Evolutionary conservation across 2,888 invertebrate species (phyloP), one percentile per base, ranked within the genome.

Genomic region (Sesia bembeciformis): DNA sequence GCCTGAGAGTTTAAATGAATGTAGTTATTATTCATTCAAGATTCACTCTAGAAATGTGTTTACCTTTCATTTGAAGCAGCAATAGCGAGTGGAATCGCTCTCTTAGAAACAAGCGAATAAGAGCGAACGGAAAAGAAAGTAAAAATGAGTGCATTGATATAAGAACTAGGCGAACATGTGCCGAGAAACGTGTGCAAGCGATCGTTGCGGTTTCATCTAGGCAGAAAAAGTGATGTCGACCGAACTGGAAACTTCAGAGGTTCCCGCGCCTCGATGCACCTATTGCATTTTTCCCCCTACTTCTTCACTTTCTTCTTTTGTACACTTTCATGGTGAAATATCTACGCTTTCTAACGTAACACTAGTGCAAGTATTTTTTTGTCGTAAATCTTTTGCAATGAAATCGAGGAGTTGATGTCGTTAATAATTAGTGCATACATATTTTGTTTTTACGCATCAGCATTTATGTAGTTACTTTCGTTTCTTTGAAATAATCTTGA

Each of bases 51-150:
- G 23, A 23, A 58, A 58, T 60, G 59, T 64, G 64, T 70, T 73
- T 77, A 75, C 73, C 72, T 76, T 77, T 74, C 71, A 73, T 62
- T 72, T 57, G 60, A n/a, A 57, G 7, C 39, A 42, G 4, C 57
- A 59, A 60, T 57, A 43, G 58, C 60, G 60, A 64, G 60, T 68
- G 60, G 65, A 70, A 68, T 68, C 63, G 67, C 67, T 58, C 23
- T 23, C 57, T 52, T 60, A 68, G 69, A 72, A 75, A 74, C 73
- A 74, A 81, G 76, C 71, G 65, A 76, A 79, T 66, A 86, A 86
- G 83, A 85, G 87, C 84, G 87, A 87, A 82, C 78, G 84, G 84
- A 85, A 85, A 85, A 83, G 89, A 89, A 88, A 89, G 89, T 88
- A 89, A 89, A 87, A 88, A 86, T 87, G 83, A 85, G 81, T 79